Conservation (phyloP, 2,113 vertebrate genomes). For the Bubo scandiacus region DNA sequence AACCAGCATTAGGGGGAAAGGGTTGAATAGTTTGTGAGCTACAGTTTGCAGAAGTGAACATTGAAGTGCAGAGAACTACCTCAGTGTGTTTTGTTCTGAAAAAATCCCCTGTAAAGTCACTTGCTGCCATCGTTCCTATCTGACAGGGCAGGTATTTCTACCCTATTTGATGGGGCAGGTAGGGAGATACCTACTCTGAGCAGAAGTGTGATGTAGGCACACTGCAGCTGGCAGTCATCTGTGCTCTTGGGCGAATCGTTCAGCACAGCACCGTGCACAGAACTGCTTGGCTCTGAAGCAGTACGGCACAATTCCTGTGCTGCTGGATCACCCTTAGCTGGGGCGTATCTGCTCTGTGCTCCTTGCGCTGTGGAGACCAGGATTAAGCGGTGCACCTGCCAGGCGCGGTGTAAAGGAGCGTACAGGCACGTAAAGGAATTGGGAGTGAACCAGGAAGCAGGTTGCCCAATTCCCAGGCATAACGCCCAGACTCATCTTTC, state of each 20-base stretch:
- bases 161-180: not conserved
- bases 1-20: not conserved
- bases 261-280: accelerated
- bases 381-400: accelerated
- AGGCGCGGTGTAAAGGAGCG: accelerated
- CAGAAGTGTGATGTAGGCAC: accelerated
- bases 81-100: not conserved
- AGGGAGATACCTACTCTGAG: not conserved
- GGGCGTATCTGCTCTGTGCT: accelerated
- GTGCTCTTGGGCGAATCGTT: accelerated
- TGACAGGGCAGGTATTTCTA: not conserved
- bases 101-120: not conserved
- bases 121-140: not conserved
- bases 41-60: accelerated
- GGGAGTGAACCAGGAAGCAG: not conserved
- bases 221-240: accelerated
- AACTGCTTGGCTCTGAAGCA: accelerated
- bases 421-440: accelerated
- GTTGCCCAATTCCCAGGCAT: not conserved
- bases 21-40: not conserved
- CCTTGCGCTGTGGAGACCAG: not conserved
- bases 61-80: not conserved
- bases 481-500: not conserved
- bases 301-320: accelerated
- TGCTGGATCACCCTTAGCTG: not conserved